Evolutionary conservation across 2,888 invertebrate species (phyloP), one percentile per base, ranked within the genome.

Genomic region (Pammene fasciana): DNA sequence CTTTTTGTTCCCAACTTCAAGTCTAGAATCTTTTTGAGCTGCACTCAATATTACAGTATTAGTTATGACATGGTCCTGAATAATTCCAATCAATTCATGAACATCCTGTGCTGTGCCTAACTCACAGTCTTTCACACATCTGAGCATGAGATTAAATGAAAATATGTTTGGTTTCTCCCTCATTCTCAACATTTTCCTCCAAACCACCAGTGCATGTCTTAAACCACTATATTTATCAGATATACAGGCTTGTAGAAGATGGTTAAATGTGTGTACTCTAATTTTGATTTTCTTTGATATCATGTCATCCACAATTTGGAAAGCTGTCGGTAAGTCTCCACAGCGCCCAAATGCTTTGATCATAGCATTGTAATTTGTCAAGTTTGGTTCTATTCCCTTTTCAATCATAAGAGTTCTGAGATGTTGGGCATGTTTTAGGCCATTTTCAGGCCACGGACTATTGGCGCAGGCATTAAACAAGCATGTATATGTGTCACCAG

Each of bases 261-360:
- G 96, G 81, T 95, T 96, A 71, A 96, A 95, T 2, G 97, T 97
- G 59, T 95, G 94, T 0, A 93, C 92, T 76, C 94, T 94, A 26
- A 96, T 86, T 70, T 89, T 84, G 14, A 96, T 87, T 64, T 93
- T 88, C 70, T 95, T 95, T 54, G 94, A 90, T 2, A 93, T 80
- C 96, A 98, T 97, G 92, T 97, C 97, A 90, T 99, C 98, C 1
- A 96, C 96, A 68, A 98, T 84, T 80, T 93, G 83, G 86, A 98
- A 98, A 0, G 98, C 97, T 46, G 94, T 95, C 68, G 94, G 81
- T 16, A 97, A 82, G 83, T 97, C 96, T 0, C 96, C 96, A 86
- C 96, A 96, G 71, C 96, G 93, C 0, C 97, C 97, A 90, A 97
- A 99, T 0, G 97, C 97, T 92, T 97, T 98, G 43, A 98, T 97